phyloP scores from a whole-genome alignment of 92 coral and sea anemone species.

The Epizoanthus illoricatus region DNA sequence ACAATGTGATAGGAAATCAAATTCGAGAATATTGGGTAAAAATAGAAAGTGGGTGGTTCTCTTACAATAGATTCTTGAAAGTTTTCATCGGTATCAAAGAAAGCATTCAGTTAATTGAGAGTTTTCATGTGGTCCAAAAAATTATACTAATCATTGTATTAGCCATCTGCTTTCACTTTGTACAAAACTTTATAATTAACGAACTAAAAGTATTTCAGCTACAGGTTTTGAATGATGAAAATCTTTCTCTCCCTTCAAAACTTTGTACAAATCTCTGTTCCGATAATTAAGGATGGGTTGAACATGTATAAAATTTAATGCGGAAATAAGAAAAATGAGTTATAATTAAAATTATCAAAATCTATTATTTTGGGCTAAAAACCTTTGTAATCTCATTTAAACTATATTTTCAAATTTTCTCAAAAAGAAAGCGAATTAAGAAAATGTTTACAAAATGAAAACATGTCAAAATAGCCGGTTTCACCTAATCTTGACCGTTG shows the following conservation, averaged over 20 bases:
- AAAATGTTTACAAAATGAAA: conserved; percentile 15
- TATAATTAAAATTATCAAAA: conserved; percentile 21
- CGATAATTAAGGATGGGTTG: conserved; percentile 1
- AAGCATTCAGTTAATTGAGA: conserved; percentile 10
- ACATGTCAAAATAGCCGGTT: not conserved
- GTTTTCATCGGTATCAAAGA: conserved; percentile 18
- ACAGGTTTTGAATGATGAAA: not conserved
- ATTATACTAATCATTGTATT: not conserved
- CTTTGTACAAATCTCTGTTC: not conserved
- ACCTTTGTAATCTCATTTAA: conserved; percentile 1
- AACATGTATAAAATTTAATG: not conserved
- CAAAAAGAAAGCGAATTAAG: conserved; percentile 13
- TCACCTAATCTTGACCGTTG: not conserved
- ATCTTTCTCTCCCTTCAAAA: not conserved
- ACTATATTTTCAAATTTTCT: not conserved
- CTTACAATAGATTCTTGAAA: not conserved
- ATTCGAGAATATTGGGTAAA: conserved; percentile 4
- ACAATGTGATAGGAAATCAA: conserved; percentile 37
- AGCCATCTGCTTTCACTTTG: conserved; percentile 25
- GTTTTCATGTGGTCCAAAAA: conserved; percentile 9
- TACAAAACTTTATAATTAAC: not conserved
- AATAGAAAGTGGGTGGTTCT: conserved; percentile 35
- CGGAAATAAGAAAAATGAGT: conserved; percentile 20
- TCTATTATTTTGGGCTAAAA: not conserved
- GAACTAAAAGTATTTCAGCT: not conserved